Percentiles rank a stretch among this genome's conserved stretches.
These are phyloP conservation scores for Myotis yumanensis DNA, from an alignment of 2,113 vertebrate species.

Conservation along the genomic window DNA sequence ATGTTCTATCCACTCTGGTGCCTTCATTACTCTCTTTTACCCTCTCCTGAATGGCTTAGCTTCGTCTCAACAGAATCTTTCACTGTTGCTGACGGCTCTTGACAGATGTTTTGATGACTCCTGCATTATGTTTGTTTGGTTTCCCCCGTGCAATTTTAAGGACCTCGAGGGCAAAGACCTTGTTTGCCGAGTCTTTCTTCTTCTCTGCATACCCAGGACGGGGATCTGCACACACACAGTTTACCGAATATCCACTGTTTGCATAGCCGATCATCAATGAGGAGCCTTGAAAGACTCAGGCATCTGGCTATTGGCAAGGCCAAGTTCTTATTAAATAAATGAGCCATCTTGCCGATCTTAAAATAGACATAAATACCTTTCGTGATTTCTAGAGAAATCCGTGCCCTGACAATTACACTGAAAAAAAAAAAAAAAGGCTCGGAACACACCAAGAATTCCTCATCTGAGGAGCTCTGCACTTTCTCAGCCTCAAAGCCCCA, in stretches of 20 bases:
- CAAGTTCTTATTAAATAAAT: conserved; percentile 27
- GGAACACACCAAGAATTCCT: neutral
- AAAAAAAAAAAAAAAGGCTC: neutral
- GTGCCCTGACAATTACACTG: neutral
- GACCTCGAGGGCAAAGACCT: neutral
- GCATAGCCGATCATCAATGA: neutral
- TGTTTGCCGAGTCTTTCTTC: neutral
- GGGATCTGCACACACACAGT: neutral
- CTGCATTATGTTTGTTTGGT: conserved; percentile 15
- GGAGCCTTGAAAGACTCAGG: conserved; percentile 28
- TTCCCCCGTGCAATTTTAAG: neutral
- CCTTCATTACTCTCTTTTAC: neutral
- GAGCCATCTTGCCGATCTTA: neutral
- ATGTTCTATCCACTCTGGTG: neutral
- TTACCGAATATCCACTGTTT: neutral
- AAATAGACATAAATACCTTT: conserved; percentile 57
- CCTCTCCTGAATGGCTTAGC: neutral
- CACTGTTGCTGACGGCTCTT: neutral
- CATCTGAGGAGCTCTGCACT: neutral
- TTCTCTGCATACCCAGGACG: neutral
- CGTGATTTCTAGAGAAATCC: conserved; percentile 48
- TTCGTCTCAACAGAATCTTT: neutral
- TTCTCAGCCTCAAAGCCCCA: neutral
- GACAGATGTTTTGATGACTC: neutral
- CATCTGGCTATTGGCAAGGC: neutral